Evolutionary conservation across 2,113 vertebrate genomes (phyloP), one percentile per base, ranked within the genome.

Genomic region (Recurvirostra avosetta): DNA sequence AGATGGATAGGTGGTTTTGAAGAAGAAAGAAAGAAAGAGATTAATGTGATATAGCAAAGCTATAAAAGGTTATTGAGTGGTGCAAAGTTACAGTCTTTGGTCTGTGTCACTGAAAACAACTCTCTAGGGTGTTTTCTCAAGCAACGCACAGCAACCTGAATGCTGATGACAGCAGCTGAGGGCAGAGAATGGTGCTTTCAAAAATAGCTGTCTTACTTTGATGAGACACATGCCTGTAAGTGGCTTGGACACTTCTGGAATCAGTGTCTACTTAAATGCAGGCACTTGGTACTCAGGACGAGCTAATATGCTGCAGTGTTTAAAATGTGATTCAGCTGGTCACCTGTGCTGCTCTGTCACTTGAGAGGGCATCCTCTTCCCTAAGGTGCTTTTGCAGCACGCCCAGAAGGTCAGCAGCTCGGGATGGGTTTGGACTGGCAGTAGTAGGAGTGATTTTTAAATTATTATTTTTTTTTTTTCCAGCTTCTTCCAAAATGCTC

Each of bases 221-320:
- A n/a, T 22, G 59, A 79, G 70, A 70, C 45, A 41, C 6, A 13
- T 20, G 34, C 6, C 17, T 78, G 2, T 45, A 56, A 87, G 66
- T 45, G 11, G 30, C 12, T 38, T 49, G 50, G 58, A 78, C 70
- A 23, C 23, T 65, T 72, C 77, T 70, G 66, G 63, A 90, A 83
- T 61, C 26, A 67, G 22, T 18, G 22, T 65, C 43, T 85, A 11
- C 32, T 56, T 50, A 62, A 77, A 80, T 22, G 49, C 23, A 77
- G 75, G 20, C 41, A 56, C 21, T 25, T 0, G 0, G 47, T 11
- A 53, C 11, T 50, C 16, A 18, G 53, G n/a, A 55, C 71, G 9
- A 77, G 9, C 47, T 86, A 73, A 50, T 77, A 36, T 12, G 7
- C 41, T 90, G 72, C 23, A 19, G 45, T 25, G 30, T 67, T 85